phyloP scores from a whole-genome alignment of 2,113 vertebrate species.

The Sakesphorus luctuosus region DNA sequence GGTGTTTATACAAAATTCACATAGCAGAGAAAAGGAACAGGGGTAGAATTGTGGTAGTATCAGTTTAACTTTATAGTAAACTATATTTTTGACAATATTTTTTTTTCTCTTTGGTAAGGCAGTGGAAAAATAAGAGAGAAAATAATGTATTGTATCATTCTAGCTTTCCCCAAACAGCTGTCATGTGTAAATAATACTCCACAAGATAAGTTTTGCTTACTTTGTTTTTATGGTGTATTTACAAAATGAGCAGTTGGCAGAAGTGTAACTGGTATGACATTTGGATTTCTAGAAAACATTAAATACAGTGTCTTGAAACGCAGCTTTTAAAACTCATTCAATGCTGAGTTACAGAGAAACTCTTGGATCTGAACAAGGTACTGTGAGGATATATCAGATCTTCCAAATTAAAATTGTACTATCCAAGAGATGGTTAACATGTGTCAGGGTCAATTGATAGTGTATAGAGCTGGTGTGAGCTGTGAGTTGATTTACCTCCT shows the following conservation, averaged over 20 bases:
- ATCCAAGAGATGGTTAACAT: rapidly evolving
- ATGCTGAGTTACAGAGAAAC: background rate
- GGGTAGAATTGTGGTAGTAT: background rate
- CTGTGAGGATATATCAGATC: background rate
- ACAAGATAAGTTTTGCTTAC: background rate
- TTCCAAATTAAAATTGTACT: background rate
- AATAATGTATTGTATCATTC: background rate
- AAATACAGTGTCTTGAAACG: background rate
- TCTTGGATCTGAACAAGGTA: background rate
- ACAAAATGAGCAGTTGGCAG: slow-evolving; percentile 3
- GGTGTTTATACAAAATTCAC: background rate
- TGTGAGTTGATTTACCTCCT: background rate
- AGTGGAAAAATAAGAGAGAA: background rate
- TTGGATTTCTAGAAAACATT: slow-evolving; percentile 12
- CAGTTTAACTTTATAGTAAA: background rate
- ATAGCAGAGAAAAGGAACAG: background rate
- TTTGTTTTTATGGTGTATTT: background rate
- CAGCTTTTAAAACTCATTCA: background rate
- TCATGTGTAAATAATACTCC: slow-evolving; percentile 5
- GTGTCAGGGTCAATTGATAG: background rate
- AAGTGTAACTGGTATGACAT: background rate
- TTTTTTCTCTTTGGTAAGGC: background rate
- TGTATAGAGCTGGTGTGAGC: background rate
- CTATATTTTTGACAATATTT: background rate
- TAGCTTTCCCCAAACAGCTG: background rate